phyloP scores from a whole-genome alignment of 2,797 vertebrate genomes.

The Lacerta agilis region DNA sequence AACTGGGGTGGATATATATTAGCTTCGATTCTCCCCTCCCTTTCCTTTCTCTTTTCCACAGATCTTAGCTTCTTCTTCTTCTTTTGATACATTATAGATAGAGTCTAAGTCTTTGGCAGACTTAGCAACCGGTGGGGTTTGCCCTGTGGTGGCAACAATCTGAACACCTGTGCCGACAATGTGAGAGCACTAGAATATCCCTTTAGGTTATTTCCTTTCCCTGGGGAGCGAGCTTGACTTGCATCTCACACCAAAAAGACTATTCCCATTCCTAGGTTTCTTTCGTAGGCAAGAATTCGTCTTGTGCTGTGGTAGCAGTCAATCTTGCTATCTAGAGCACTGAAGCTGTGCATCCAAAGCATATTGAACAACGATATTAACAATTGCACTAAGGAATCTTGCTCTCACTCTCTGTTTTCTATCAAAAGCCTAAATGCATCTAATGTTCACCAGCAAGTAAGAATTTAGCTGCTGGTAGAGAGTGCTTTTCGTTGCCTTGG shows the following conservation, averaged over 20 bases:
- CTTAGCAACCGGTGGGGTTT: conserved; percentile 36
- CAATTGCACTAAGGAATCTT: background rate
- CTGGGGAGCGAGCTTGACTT: conserved; percentile 4
- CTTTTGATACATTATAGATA: conserved; percentile 39
- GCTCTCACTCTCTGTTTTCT: background rate
- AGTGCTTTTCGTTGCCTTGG: background rate
- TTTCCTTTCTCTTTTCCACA: background rate
- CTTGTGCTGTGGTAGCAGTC: background rate
- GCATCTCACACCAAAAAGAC: conserved; percentile 6
- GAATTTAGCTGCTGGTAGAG: background rate
- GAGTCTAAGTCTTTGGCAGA: conserved; percentile 24
- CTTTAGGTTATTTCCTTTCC: conserved; percentile 10
- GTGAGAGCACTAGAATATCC: background rate
- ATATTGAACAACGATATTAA: background rate
- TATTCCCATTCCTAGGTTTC: background rate
- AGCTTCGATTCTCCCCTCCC: conserved; percentile 13
- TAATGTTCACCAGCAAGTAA: background rate
- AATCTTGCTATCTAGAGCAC: background rate
- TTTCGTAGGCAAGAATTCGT: conserved; percentile 1
- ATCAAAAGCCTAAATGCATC: background rate
- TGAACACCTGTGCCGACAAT: background rate
- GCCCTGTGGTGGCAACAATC: conserved; percentile 8
- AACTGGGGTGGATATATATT: background rate
- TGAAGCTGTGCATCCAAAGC: background rate
- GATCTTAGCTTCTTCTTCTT: conserved; percentile 18